Evolutionary conservation across 2,888 invertebrate genomes (phyloP).

Genomic region (Thera britannica): DNA sequence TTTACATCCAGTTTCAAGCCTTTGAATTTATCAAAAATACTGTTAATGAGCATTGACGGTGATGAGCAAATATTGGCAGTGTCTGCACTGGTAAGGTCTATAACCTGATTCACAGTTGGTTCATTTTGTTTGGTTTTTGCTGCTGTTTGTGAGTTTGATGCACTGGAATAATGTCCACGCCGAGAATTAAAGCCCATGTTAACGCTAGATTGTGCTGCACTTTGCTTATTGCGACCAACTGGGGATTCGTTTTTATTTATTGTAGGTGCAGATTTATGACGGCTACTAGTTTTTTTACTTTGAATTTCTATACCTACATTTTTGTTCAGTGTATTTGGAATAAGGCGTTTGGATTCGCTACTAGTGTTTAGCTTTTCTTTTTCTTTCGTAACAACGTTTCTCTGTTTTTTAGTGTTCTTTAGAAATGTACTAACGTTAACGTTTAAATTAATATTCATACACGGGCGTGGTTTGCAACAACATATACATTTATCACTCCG

Average conservation of each 20-base stretch:
- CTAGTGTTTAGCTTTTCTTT: background rate
- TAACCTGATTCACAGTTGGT: background rate
- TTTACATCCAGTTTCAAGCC: slow-evolving; percentile 24
- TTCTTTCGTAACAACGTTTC: background rate
- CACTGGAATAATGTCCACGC: background rate
- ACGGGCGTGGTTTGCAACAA: slow-evolving; percentile 29
- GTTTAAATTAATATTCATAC: background rate
- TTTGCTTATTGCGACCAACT: background rate
- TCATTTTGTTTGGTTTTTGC: background rate
- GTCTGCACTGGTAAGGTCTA: background rate
- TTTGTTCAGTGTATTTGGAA: background rate
- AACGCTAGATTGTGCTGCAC: background rate
- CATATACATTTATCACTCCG: slow-evolving; percentile 39
- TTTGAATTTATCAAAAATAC: slow-evolving; percentile 23
- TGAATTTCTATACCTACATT: background rate
- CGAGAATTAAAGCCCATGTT: slow-evolving; percentile 1
- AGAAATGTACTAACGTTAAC: background rate
- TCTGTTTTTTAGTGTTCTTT: background rate
- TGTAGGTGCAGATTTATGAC: background rate
- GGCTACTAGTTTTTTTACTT: background rate
- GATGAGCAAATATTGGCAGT: background rate
- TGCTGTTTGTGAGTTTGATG: background rate
- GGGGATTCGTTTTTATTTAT: background rate
- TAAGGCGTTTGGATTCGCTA: background rate
- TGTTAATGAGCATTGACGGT: background rate